phyloP scores from a whole-genome alignment of 2,113 vertebrate genomes.

The Protobothrops mucrosquamatus region DNA sequence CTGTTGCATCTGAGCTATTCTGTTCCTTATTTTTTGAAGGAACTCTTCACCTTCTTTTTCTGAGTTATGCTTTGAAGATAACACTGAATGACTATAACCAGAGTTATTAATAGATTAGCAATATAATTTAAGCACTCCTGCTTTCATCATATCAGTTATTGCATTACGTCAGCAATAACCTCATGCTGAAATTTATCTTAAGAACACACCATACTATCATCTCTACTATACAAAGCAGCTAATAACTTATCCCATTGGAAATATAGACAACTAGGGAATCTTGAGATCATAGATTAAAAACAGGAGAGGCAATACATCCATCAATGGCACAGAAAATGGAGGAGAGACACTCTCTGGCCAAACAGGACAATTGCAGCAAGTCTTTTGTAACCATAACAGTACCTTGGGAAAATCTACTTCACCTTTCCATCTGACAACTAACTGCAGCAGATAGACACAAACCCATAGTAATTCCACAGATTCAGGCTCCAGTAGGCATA shows the following conservation, averaged over 20 bases:
- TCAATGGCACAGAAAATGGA: not conserved
- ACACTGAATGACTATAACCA: not conserved
- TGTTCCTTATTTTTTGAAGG: not conserved
- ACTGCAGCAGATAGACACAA: conserved; percentile 39
- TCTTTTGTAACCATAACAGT: not conserved
- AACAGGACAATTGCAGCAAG: not conserved
- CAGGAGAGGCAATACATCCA: not conserved
- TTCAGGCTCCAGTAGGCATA: not conserved
- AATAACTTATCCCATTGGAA: not conserved
- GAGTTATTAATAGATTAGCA: not conserved
- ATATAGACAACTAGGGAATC: not conserved
- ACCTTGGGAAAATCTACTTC: not conserved
- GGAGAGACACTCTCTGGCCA: not conserved
- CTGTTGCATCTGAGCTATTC: not conserved
- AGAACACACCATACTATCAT: not conserved
- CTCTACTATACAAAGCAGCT: not conserved
- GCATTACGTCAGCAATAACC: not conserved
- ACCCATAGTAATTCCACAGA: conserved; percentile 41
- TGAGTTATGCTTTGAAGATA: not conserved
- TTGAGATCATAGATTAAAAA: not conserved
- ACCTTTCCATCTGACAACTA: conserved; percentile 29
- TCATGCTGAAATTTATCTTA: not conserved
- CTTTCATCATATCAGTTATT: not conserved
- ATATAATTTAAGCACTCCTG: not conserved
- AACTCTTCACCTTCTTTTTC: not conserved